Conservation (phyloP, 1,140 invertebrate species). For the Berghia stephanieae region DNA sequence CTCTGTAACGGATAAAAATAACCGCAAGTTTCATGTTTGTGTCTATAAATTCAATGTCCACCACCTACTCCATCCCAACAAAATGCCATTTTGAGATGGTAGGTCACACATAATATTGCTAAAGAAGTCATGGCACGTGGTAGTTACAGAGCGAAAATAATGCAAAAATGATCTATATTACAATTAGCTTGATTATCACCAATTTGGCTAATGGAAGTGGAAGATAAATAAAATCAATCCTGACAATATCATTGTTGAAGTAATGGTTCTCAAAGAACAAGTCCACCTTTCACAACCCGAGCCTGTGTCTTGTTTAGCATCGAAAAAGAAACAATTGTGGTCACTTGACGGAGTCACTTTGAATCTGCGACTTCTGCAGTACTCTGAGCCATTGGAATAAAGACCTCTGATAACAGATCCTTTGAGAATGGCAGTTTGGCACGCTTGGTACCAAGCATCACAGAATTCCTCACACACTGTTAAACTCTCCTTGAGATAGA, state of each 20-base stretch:
- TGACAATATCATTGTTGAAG: slow-evolving; percentile 30
- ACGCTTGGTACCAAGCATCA: slow-evolving; percentile 59
- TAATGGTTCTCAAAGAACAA: slow-evolving; percentile 25
- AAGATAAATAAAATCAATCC: slow-evolving; percentile 26
- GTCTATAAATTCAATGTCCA: too few relatives aligned
- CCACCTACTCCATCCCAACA: too few relatives aligned
- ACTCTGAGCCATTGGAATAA: slow-evolving; percentile 61
- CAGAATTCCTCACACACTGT: slow-evolving; percentile 65
- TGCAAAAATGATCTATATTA: background rate
- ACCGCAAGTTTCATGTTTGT: too few relatives aligned
- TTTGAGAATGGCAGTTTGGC: slow-evolving; percentile 51
- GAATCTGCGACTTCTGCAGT: slow-evolving; percentile 63
- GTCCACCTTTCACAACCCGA: slow-evolving; percentile 14
- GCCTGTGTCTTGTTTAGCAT: slow-evolving; percentile 42
- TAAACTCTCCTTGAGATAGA: slow-evolving; percentile 62
- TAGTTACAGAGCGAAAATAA: background rate
- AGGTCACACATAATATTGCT: too few relatives aligned
- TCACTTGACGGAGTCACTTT: slow-evolving; percentile 48
- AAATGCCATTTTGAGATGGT: too few relatives aligned
- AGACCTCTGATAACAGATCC: slow-evolving; percentile 61
- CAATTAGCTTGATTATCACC: background rate
- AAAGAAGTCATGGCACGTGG: too few relatives aligned
- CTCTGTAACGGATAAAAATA: too few relatives aligned
- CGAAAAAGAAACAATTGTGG: slow-evolving; percentile 59
- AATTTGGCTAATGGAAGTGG: too few relatives aligned